Evolutionary conservation across 1,140 invertebrate genomes (phyloP), one percentile per base, ranked within the genome.

Genomic region (Anastrepha ludens): DNA sequence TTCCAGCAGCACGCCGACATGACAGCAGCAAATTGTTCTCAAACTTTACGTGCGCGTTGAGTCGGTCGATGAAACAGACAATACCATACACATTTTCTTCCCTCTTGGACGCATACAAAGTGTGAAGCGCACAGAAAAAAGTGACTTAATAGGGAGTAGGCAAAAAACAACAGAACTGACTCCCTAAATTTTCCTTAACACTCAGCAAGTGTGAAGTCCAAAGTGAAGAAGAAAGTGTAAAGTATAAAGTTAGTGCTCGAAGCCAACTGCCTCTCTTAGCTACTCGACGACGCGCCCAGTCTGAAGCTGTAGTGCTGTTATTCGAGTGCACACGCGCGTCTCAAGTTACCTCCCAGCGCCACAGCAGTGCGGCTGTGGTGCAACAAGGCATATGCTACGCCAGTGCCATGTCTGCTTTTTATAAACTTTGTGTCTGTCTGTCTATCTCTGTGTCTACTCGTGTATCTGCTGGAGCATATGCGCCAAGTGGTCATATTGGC

Each of bases 331-430:
- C 74, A 81, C 74, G 74, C 47, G 74, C 74, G 74, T 81, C 47
- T 81, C 74, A 81, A 81, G 74, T 81, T 81, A 81, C 70, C 47
- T 8, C 74, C 74, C 74, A 81, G 20, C 44, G 74, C 74, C 74
- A 81, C 7, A 5, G 47, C 47, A 29, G 50, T 55, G 47, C 74
- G 47, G 4, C 20, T 20, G 74, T 20, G n/a, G 74, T 55, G 47
- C 47, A 50, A 41, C 15, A 47, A 47, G 2, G 74, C 47, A 58
- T 81, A 81, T 55, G n/a, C 47, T 81, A 55, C 47, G 11, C 6
- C 20, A n/a, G 47, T 2, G 41, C 17, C 11, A 78, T 58, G 74
- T 29, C 74, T 81, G 74, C 47, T 5, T 29, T 50, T 81, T 81
- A n/a, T 20, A 29, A 81, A 81, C 39, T 81, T 81, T 81, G 47